A percentile compares a stretch with the other conserved stretches of the same genome.
Conservation (phyloP, 2,797 vertebrate genomes). For the Parotocinclus haroldoi region DNA sequence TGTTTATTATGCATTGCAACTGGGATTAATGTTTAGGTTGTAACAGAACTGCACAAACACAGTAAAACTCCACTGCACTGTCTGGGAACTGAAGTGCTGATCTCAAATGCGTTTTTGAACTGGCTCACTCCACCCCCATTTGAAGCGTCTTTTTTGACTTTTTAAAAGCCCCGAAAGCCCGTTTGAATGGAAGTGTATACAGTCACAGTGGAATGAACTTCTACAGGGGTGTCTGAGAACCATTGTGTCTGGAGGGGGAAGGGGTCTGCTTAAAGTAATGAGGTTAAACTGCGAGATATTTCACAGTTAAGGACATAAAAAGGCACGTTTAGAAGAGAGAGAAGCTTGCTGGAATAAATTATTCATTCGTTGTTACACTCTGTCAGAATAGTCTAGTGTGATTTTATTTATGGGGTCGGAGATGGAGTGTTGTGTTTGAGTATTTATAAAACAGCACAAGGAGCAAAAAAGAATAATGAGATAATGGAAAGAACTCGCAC, state of each 20-base stretch:
- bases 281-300: slow-evolving; percentile 3
- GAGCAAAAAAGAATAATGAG: background rate
- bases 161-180: too few species aligned
- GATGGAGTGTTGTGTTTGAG: background rate
- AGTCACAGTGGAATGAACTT: background rate
- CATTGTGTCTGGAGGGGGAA: background rate
- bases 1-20: too few species aligned
- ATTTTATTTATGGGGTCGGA: slow-evolving; percentile 65
- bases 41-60: too few species aligned
- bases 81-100: too few species aligned
- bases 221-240: slow-evolving; percentile 9
- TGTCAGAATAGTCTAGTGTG: slow-evolving; percentile 66
- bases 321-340: background rate
- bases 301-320: background rate
- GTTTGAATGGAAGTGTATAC: too few species aligned
- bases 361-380: slow-evolving; percentile 65
- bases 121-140: too few species aligned
- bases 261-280: background rate
- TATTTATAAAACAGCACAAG: background rate
- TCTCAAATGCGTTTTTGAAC: too few species aligned
- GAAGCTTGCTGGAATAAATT: slow-evolving; percentile 58
- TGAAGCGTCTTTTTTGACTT: too few species aligned
- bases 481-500: background rate
- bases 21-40: too few species aligned
- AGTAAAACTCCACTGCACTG: too few species aligned